A percentile compares a stretch with the other conserved stretches of the same genome.
phyloP scores from a whole-genome alignment of 2,797 vertebrate genomes.

The Sebastolobus alascanus region DNA sequence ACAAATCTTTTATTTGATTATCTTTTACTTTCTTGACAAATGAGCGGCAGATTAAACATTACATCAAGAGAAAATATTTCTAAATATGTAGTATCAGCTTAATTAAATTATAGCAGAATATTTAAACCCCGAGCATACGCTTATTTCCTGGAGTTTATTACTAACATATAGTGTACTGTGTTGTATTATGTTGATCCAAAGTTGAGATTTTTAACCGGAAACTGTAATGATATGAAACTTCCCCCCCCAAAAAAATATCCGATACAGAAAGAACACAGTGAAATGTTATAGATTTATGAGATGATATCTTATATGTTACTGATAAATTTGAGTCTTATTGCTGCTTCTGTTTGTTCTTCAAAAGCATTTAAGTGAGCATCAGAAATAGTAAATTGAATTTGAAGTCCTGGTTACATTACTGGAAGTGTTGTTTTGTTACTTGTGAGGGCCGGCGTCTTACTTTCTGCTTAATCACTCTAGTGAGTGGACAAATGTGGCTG shows the following conservation, averaged over 20 bases:
- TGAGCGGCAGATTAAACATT: not conserved
- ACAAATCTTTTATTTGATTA: not conserved
- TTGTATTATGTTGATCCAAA: conserved; percentile 5
- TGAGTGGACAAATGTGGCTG: conserved; percentile 1
- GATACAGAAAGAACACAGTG: not conserved
- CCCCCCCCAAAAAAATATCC: not conserved
- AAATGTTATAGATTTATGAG: not conserved
- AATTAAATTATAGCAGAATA: conserved; percentile 6
- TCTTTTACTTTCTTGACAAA: not conserved
- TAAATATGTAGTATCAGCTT: not conserved
- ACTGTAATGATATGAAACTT: not conserved
- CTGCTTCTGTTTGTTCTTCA: not conserved
- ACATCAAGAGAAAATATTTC: not conserved
- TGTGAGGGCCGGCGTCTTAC: not conserved
- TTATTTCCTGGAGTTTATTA: not conserved
- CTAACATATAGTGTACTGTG: not conserved
- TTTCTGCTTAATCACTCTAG: not conserved
- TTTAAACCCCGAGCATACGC: not conserved
- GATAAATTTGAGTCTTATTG: not conserved
- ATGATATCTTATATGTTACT: not conserved
- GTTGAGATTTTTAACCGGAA: conserved; percentile 9
- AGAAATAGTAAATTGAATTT: not conserved
- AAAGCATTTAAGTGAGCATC: not conserved
- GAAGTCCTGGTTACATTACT: not conserved
- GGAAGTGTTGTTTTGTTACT: not conserved